Evolutionary conservation across 2,797 vertebrate genomes (phyloP).

Genomic region (Tamandua tetradactyla): DNA sequence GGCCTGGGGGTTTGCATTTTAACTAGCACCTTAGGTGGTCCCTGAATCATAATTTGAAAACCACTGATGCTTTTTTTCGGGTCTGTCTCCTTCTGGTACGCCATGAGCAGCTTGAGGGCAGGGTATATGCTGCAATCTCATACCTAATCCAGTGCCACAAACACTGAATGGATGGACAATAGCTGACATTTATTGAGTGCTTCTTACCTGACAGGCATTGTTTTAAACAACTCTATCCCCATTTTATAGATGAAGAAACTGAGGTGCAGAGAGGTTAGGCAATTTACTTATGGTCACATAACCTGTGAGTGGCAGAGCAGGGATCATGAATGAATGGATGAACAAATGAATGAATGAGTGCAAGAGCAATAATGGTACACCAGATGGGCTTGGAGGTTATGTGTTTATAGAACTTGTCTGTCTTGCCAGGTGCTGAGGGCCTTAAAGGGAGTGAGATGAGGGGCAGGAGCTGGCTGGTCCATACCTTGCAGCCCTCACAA

Average conservation of each 20-base stretch:
- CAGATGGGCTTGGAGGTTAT: not conserved
- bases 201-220: not conserved
- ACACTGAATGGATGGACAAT: too few species aligned
- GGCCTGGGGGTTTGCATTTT: not conserved
- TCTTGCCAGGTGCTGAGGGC: not conserved
- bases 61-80: not conserved
- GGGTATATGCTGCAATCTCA: not conserved
- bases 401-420: not conserved
- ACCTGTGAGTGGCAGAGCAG: not conserved
- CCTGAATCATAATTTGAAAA: not conserved
- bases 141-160: not conserved
- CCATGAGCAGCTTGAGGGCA: not conserved
- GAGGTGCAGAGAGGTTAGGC: not conserved
- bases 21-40: not conserved
- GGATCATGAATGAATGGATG: not conserved
- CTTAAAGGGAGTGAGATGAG: not conserved
- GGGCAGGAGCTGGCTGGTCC: conserved; percentile 34
- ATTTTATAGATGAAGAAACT: conserved; percentile 31
- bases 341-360: not conserved
- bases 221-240: not conserved
- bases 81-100: not conserved
- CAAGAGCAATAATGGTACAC: not conserved
- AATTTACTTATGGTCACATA: not conserved
- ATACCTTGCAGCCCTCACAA: conserved; percentile 99
- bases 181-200: not conserved